Conservation (phyloP, 2,113 vertebrate genomes). For the Ibidorhyncha struthersii region DNA sequence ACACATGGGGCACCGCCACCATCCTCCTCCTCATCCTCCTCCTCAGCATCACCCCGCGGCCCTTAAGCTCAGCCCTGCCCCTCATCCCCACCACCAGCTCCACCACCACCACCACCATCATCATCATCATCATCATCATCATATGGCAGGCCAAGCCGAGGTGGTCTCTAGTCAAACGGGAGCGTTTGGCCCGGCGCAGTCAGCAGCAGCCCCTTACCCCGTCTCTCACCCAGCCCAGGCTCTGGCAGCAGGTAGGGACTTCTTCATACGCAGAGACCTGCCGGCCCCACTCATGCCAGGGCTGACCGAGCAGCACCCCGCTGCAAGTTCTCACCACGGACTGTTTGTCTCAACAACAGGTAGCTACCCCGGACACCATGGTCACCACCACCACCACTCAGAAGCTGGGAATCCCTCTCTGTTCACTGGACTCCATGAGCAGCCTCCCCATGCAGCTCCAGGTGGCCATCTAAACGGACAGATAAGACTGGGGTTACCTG, state of each 20-base stretch:
- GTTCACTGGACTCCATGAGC: conserved; percentile 93
- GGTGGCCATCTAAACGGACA: conserved; percentile 95
- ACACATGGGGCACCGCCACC: conserved; percentile 88
- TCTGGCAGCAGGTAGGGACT: conserved; percentile 90
- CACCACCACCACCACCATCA: conserved; percentile 78
- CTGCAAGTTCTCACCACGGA: conserved; percentile 91
- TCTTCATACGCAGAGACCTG: conserved; percentile 87
- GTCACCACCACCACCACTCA: conserved; percentile 85
- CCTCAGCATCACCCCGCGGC: conserved; percentile 82
- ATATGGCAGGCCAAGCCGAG: conserved; percentile 87
- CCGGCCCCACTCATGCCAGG: conserved; percentile 86
- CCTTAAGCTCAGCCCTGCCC: conserved; percentile 95
- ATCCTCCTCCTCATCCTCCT: conserved; percentile 86
- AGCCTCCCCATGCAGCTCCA: conserved; percentile 88
- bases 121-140: conserved; percentile 79
- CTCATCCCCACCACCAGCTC: conserved; percentile 90
- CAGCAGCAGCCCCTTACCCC: conserved; percentile 78
- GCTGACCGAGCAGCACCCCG: conserved; percentile 82
- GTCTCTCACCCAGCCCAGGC: conserved; percentile 83
- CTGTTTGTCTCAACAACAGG: conserved; percentile 99
- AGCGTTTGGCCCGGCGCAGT: conserved; percentile 86
- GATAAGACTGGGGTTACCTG: conserved; percentile 96
- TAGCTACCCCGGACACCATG: conserved; percentile 98
- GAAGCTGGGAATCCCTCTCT: conserved; percentile 88
- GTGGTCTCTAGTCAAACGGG: conserved; percentile 87